phyloP scores from a whole-genome alignment of 2,797 vertebrate genomes.

The Peromyscus nudipes region DNA sequence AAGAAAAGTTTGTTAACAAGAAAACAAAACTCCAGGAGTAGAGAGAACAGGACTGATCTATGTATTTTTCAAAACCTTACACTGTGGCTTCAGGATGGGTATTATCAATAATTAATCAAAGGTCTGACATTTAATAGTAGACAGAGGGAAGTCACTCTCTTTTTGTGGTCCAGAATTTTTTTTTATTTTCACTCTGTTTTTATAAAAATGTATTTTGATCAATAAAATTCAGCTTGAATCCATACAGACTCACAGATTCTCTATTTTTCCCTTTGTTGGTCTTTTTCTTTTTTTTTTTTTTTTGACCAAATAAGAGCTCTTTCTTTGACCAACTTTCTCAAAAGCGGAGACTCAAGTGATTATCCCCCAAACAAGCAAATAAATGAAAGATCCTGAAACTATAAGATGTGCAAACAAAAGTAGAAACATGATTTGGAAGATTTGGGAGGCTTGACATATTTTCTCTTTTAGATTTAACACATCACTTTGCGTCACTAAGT shows the following conservation, averaged over 20 bases:
- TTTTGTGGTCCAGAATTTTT: background rate
- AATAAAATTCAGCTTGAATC: conserved; percentile 18
- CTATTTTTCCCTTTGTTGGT: background rate
- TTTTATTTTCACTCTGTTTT: conserved; percentile 14
- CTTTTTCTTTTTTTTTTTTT: conserved; percentile 41
- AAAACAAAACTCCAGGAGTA: conserved; percentile 29
- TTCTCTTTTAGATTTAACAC: background rate
- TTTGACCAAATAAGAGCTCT: background rate
- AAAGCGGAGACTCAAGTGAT: background rate
- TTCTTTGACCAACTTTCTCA: background rate
- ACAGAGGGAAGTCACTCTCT: background rate
- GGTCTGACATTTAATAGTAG: conserved; percentile 45
- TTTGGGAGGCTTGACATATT: background rate
- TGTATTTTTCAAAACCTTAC: conserved; percentile 61
- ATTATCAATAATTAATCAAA: conserved; percentile 65
- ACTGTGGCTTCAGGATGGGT: background rate
- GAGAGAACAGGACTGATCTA: conserved; percentile 3
- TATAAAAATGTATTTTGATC: conserved; percentile 34
- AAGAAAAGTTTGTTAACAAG: conserved; percentile 54
- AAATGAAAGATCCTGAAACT: background rate
- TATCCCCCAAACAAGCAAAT: background rate
- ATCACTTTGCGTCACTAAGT: background rate
- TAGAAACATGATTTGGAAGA: background rate
- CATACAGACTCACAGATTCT: background rate
- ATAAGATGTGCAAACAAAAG: background rate